Evolutionary conservation across 2,888 invertebrate genomes (phyloP), one percentile per base, ranked within the genome.

Genomic region (Adelognathus sp.): DNA sequence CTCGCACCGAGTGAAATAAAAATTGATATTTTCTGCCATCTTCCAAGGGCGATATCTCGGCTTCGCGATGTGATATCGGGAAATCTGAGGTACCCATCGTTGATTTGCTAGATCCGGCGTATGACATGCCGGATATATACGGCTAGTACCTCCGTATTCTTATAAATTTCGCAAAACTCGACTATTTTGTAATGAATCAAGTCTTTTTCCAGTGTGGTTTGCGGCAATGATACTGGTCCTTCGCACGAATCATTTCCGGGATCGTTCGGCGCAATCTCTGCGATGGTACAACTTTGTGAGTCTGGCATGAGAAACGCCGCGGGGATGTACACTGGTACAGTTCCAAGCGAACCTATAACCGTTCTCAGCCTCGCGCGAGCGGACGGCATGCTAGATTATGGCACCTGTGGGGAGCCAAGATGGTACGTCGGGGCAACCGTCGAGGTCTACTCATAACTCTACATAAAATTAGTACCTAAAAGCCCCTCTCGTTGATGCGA

Each of bases 391-490:
- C 84, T 81, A 81, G 85, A 85, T 88, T 89, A 89, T 83, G 81
- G 85, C 84, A 86, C 89, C 90, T 86, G 84, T 84, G 90, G 89
- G 89, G 86, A 81, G 76, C 79, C 83, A 54, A 76, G 85, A 89
- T 88, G 80, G 88, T 83, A 86, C 89, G 83, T 86, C 76, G 75
- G 87, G 85, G 87, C 83, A 79, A 81, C 81, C 71, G 61, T 52
- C 52, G 58, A 50, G 56, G 44, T 69, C 31, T 56, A n/a, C 60
- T 89, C 90, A 88, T 90, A 90, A 90, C 87, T 90, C 88, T 89
- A 90, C 90, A 90, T 90, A 90, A 90, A 90, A 90, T 90, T 90
- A 90, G 90, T 87, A 88, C 86, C 90, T 90, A 90, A 90, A 89
- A 88, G 90, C 90, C 86, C 87, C 58, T 79, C 75, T 72, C 79